These are phyloP conservation scores for Drosophila varians DNA, from an alignment of 1,140 invertebrate species.

Conservation along the genomic window DNA sequence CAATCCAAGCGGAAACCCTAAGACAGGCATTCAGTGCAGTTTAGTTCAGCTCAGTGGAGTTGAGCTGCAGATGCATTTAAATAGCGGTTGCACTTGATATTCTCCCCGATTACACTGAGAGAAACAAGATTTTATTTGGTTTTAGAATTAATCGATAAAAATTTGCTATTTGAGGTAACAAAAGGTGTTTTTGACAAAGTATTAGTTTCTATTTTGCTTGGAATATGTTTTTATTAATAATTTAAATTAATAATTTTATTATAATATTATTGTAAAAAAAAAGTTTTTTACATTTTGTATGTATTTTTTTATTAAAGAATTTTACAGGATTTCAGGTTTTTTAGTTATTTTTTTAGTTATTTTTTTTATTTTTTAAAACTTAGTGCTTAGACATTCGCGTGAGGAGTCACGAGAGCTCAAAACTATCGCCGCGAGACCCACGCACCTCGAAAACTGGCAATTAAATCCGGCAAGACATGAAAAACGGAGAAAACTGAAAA, in stretches of 20 bases:
- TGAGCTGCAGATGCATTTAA: conserved; percentile 20
- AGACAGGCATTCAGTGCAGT: conserved; percentile 48
- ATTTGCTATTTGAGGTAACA: too few relatives aligned
- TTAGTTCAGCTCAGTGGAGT: conserved; percentile 33
- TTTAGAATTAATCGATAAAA: too few relatives aligned
- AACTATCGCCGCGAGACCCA: background rate
- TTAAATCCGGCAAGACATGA: conserved; percentile 29
- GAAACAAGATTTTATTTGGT: background rate
- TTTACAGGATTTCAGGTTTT: background rate
- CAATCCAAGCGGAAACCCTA: conserved; percentile 78
- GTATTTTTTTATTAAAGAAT: too few relatives aligned
- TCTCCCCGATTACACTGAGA: conserved; percentile 1
- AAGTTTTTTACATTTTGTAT: too few relatives aligned
- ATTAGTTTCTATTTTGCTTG: too few relatives aligned
- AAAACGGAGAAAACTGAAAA: background rate
- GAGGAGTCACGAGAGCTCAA: background rate
- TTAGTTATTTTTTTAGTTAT: background rate
- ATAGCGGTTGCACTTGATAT: conserved; percentile 13
- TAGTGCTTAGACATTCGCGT: background rate
- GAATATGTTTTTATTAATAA: too few relatives aligned
- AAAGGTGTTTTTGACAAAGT: too few relatives aligned
- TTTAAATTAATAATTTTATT: too few relatives aligned
- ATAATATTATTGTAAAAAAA: too few relatives aligned
- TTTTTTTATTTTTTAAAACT: too few relatives aligned
- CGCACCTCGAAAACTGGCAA: conserved; percentile 7